phyloP scores from a whole-genome alignment of 1,140 invertebrate genomes.

The Bombus terrestris region DNA sequence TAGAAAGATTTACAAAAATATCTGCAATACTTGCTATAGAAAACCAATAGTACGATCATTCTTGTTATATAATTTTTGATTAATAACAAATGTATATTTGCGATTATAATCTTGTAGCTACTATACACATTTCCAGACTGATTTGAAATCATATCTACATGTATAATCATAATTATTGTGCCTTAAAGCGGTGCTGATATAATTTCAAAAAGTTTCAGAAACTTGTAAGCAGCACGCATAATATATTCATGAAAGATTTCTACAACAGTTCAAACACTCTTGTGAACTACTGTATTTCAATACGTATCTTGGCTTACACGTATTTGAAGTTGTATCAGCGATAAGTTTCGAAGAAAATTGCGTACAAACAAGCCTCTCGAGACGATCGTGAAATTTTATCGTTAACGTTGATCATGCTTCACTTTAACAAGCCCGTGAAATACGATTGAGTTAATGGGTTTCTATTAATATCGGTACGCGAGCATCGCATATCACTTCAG shows the following conservation, averaged over 20 bases:
- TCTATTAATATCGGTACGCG: conserved; percentile 33
- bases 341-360: background rate
- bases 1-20: background rate
- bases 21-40: background rate
- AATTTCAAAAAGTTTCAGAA: background rate
- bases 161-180: no score
- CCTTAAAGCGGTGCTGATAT: background rate
- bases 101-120: no score
- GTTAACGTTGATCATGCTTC: conserved; percentile 28
- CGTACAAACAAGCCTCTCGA: conserved; percentile 6
- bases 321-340: background rate
- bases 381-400: conserved; percentile 27
- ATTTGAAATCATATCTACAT: no score
- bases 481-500: background rate
- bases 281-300: conserved; percentile 5
- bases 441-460: conserved; percentile 27
- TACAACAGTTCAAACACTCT: background rate
- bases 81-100: no score
- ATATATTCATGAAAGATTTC: background rate
- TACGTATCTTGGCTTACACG: background rate
- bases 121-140: no score
- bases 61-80: no score
- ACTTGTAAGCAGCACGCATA: no score
- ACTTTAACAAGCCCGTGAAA: conserved; percentile 38
- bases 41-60: background rate